A percentile compares a stretch with the other conserved stretches of the same genome.
Conservation (phyloP, 2,888 invertebrate genomes). For the Melanargia galathea region DNA sequence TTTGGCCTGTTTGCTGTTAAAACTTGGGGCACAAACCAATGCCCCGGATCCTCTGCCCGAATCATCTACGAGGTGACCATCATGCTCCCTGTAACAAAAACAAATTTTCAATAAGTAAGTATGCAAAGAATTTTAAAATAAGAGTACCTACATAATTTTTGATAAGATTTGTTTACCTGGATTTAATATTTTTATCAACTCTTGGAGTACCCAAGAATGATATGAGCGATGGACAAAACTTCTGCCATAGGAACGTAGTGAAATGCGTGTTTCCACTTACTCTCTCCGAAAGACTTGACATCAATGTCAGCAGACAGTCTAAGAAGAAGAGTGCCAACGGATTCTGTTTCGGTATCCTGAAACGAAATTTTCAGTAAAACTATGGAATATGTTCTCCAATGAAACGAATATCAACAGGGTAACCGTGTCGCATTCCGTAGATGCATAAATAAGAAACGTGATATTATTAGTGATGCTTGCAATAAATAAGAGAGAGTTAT, state of each 20-base stretch:
- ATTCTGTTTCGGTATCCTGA: slow-evolving; percentile 83
- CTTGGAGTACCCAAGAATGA: slow-evolving; percentile 94
- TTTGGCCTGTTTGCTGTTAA: slow-evolving; percentile 93
- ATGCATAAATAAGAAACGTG: no score
- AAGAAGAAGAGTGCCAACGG: slow-evolving; percentile 89
- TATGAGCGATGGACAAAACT: slow-evolving; percentile 94
- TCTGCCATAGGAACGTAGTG: slow-evolving; percentile 95
- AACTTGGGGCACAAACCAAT: slow-evolving; percentile 87
- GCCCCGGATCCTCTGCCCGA: slow-evolving; percentile 87
- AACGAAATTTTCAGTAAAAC: no score
- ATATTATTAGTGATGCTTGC: no score
- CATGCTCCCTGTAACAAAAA: slow-evolving; percentile 63
- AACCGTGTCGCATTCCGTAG: no score
- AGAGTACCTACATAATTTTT: neutral
- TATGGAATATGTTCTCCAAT: no score
- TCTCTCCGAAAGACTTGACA: slow-evolving; percentile 91
- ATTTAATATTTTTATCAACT: slow-evolving; percentile 89
- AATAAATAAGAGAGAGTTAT: no score
- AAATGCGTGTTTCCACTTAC: slow-evolving; percentile 93
- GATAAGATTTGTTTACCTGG: slow-evolving; percentile 70
- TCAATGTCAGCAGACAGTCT: slow-evolving; percentile 92
- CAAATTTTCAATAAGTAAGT: neutral
- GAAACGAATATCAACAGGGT: no score
- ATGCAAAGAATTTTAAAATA: neutral
- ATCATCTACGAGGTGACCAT: slow-evolving; percentile 77